These are phyloP conservation scores for Regulus satrapa DNA, from an alignment of 2,113 vertebrate genomes.

Conservation along the genomic window DNA sequence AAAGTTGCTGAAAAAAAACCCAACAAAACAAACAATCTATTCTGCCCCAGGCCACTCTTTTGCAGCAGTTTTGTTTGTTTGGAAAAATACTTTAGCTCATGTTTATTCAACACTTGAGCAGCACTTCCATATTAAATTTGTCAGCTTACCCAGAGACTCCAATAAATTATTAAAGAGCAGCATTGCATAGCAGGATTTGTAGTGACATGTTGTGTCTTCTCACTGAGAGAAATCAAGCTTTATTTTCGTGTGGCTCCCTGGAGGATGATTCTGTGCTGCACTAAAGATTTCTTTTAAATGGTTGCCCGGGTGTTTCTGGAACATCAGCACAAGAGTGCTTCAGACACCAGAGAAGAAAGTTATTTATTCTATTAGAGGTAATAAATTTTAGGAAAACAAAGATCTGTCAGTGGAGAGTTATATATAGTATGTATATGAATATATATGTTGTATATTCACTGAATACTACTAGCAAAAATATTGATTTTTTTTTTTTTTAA, in stretches of 20 bases:
- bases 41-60: not conserved
- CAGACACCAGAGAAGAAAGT: not conserved
- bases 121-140: not conserved
- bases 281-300: not conserved
- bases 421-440: not conserved
- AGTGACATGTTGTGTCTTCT: not conserved
- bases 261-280: not conserved
- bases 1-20: not conserved
- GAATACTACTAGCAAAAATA: not conserved
- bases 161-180: not conserved
- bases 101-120: not conserved
- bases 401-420: not conserved
- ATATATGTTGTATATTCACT: not conserved
- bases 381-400: not conserved
- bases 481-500: not conserved
- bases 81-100: not conserved
- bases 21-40: too few relatives aligned
- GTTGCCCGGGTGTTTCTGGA: not conserved
- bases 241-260: not conserved
- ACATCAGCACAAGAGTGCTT: not conserved
- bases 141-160: not conserved
- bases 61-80: not conserved
- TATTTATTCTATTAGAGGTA: not conserved
- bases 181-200: not conserved
- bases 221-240: not conserved